Evolutionary conservation across 2,113 vertebrate genomes (phyloP).

Genomic region (Scartelaos histophorus): DNA sequence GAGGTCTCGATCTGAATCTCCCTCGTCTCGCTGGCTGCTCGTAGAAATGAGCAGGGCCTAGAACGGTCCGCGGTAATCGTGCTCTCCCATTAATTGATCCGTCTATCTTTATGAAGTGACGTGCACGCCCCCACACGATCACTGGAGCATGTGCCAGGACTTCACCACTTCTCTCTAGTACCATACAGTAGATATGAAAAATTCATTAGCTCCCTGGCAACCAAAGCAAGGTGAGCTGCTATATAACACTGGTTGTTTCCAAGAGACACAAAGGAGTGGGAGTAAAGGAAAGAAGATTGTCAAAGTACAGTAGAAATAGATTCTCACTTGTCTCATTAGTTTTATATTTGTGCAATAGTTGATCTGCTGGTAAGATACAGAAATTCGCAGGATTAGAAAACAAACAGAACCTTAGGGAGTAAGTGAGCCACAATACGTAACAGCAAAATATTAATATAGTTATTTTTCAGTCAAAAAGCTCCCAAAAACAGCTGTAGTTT

Average conservation of each 20-base stretch:
- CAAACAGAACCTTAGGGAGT: conserved; percentile 15
- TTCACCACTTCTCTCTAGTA: conserved; percentile 35
- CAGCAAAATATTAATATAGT: conserved; percentile 16
- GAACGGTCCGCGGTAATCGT: conserved; percentile 38
- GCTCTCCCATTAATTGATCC: conserved; percentile 53
- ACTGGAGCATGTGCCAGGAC: conserved; percentile 47
- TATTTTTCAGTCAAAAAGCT: conserved; percentile 7
- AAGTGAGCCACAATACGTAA: conserved; percentile 27
- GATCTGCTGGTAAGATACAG: conserved; percentile 8
- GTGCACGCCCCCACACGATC: conserved; percentile 40
- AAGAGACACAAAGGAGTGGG: conserved; percentile 23
- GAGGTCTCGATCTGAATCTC: conserved; percentile 18
- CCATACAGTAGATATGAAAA: conserved; percentile 47
- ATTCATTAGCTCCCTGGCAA: conserved; percentile 54
- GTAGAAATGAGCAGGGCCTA: conserved; percentile 8
- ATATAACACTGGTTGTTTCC: conserved; percentile 16
- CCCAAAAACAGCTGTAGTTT: not conserved
- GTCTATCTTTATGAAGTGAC: conserved; percentile 48
- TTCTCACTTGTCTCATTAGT: conserved; percentile 28
- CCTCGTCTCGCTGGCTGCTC: not conserved
- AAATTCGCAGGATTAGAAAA: conserved; percentile 14
- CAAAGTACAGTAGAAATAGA: conserved; percentile 14
- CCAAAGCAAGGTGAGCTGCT: conserved; percentile 27
- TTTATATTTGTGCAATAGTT: not conserved
- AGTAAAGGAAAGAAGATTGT: conserved; percentile 10